These are phyloP conservation scores for Hirtodrosophila cameraria DNA, from an alignment of 2,888 invertebrate genomes.

Conservation along the genomic window DNA sequence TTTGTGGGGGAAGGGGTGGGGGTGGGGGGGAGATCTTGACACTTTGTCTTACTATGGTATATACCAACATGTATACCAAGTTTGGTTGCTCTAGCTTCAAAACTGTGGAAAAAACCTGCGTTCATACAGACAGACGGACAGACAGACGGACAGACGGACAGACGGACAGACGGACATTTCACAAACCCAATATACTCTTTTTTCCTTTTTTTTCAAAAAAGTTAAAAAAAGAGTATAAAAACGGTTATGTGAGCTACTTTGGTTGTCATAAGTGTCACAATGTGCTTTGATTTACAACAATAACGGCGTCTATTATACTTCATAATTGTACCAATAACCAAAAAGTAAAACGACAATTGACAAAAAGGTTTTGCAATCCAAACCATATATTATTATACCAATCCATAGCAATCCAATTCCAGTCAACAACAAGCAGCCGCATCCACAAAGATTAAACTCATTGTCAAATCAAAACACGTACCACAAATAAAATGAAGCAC, in stretches of 20 bases:
- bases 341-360: conserved; percentile 62
- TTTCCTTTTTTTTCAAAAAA: too few species aligned
- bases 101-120: too few species aligned
- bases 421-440: conserved; percentile 13
- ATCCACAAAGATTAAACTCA: conserved; percentile 40
- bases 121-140: too few species aligned
- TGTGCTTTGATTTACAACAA: conserved; percentile 81
- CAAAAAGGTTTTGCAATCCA: conserved; percentile 65
- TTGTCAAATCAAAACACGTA: conserved; percentile 64
- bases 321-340: conserved; percentile 77
- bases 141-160: too few species aligned
- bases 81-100: too few species aligned
- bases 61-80: too few species aligned
- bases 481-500: conserved; percentile 74
- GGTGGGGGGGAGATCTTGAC: too few species aligned
- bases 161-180: too few species aligned
- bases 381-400: conserved; percentile 25
- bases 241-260: conserved; percentile 81
- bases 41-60: too few species aligned
- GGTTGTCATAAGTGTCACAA: conserved; percentile 80
- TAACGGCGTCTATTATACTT: conserved; percentile 78
- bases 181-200: too few species aligned
- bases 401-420: conserved; percentile 20
- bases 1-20: too few species aligned
- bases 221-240: too few species aligned